Evolutionary conservation across 2,113 vertebrate genomes (phyloP).

Genomic region (Mormoops blainvillei): DNA sequence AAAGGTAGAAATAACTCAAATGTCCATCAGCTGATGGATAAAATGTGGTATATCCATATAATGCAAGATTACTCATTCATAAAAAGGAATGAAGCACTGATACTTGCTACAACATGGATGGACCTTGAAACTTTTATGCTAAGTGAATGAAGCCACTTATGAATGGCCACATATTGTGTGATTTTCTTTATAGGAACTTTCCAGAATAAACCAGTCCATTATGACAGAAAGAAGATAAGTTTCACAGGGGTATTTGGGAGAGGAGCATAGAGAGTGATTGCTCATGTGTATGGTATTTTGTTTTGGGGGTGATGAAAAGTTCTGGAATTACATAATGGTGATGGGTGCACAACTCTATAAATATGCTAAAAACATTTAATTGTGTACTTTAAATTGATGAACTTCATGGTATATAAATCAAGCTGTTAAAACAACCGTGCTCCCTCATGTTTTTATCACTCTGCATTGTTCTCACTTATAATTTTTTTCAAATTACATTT

Average conservation of each 20-base stretch:
- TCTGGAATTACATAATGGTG: background rate
- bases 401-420: background rate
- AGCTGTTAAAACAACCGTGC: background rate
- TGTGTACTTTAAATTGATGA: background rate
- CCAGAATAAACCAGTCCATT: background rate
- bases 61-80: background rate
- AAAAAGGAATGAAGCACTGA: background rate
- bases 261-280: background rate
- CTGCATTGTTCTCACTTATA: background rate
- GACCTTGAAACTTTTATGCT: background rate
- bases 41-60: background rate
- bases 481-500: conserved; percentile 3
- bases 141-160: background rate
- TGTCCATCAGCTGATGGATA: background rate
- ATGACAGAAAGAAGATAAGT: background rate
- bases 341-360: background rate
- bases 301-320: background rate
- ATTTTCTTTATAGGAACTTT: background rate
- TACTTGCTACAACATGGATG: background rate
- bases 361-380: background rate
- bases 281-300: background rate
- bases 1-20: background rate
- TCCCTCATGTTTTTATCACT: background rate
- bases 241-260: background rate
- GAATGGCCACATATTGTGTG: background rate